Percentiles rank a stretch among this genome's conserved stretches.
phyloP scores from a whole-genome alignment of 2,113 vertebrate species.

The Tinamus guttatus region DNA sequence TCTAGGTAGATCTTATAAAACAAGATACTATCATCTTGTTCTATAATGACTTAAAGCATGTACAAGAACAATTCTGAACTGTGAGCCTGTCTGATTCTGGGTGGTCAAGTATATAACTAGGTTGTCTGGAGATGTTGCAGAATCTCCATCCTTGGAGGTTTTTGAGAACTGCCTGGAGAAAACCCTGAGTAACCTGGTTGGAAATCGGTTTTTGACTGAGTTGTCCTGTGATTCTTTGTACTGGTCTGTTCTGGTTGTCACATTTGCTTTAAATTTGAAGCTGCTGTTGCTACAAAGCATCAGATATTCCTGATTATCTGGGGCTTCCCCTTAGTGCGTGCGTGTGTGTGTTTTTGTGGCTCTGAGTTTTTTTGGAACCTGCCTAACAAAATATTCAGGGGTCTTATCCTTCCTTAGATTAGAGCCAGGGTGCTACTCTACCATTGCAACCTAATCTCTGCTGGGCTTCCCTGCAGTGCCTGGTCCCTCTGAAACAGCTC shows the following conservation, averaged over 20 bases:
- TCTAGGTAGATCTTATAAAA: not conserved
- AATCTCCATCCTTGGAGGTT: not conserved
- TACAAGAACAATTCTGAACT: not conserved
- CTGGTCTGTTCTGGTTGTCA: not conserved
- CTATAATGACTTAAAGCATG: not conserved
- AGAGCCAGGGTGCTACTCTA: not conserved
- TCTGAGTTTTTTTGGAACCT: not conserved
- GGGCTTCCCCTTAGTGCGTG: not conserved
- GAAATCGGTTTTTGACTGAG: not conserved
- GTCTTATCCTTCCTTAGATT: not conserved
- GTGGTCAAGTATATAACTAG: not conserved
- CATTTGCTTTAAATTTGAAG: constrained; percentile 21
- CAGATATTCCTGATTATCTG: constrained; percentile 27
- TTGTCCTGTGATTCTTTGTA: not conserved
- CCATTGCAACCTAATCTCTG: fast-evolving
- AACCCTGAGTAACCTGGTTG: not conserved
- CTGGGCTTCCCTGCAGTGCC: not conserved
- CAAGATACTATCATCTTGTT: not conserved
- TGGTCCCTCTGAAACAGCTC: not conserved
- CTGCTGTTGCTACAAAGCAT: not conserved
- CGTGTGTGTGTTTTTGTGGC: not conserved
- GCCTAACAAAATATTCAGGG: not conserved
- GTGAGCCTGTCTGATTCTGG: not conserved
- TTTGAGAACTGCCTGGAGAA: not conserved
- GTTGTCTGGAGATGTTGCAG: not conserved